These are phyloP conservation scores for Melanotaenia maccullochi DNA, from an alignment of 2,797 vertebrate genomes.

Conservation along the genomic window DNA sequence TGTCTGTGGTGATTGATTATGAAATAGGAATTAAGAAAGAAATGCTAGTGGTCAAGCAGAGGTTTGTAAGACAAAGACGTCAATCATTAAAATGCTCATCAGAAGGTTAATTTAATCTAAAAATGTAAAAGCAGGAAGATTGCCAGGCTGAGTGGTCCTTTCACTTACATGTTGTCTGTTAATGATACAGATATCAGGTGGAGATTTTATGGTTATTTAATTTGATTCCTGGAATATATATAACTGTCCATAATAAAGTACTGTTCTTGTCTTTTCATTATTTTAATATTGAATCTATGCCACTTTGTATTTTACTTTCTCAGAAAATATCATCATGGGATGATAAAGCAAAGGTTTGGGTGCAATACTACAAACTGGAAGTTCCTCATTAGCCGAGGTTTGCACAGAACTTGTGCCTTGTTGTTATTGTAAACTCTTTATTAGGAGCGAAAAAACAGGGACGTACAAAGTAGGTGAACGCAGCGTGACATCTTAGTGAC, in stretches of 20 bases:
- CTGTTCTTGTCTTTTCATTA: background rate
- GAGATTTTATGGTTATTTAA: background rate
- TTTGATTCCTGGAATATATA: background rate
- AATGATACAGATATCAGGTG: too few relatives aligned
- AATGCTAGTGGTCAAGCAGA: too few relatives aligned
- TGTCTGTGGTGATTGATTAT: too few relatives aligned
- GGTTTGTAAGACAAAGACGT: too few relatives aligned
- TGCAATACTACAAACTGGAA: constrained; percentile 7
- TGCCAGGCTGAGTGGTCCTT: too few relatives aligned
- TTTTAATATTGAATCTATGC: background rate
- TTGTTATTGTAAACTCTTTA: constrained; percentile 36
- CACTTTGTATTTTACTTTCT: background rate
- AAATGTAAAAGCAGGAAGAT: background rate
- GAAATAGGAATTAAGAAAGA: too few relatives aligned
- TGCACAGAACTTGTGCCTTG: constrained; percentile 1
- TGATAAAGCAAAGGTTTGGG: background rate
- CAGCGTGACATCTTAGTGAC: constrained; percentile 63
- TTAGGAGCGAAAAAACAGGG: constrained; percentile 19
- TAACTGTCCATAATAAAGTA: background rate
- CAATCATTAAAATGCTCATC: too few relatives aligned
- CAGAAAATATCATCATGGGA: background rate
- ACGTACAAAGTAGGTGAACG: constrained; percentile 46
- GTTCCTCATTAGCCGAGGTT: constrained; percentile 19
- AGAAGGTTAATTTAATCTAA: background rate
- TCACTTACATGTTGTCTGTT: too few relatives aligned